Conservation (phyloP, 2,113 vertebrate species). For the Mesocricetus auratus region DNA sequence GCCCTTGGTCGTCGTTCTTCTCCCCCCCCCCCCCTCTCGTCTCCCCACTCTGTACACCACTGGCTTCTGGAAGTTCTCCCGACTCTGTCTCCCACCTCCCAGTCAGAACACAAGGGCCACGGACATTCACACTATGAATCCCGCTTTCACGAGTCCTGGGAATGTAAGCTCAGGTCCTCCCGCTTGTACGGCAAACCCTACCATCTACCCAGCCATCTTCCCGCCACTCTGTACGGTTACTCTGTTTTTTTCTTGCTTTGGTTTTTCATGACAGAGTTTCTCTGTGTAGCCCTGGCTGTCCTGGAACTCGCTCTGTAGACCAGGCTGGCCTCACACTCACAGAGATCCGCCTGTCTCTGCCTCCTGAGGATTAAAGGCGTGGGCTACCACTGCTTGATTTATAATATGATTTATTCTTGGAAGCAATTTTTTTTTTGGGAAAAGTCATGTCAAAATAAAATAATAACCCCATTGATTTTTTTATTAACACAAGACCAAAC, state of each 20-base stretch:
- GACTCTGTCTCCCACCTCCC: not conserved
- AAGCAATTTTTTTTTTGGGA: not conserved
- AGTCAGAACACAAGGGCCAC: not conserved
- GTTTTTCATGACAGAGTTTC: not conserved
- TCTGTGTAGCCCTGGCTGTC: not conserved
- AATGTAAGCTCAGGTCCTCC: not conserved
- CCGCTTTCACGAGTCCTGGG: not conserved
- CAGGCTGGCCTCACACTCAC: not conserved
- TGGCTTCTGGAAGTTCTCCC: not conserved
- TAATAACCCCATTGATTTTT: not conserved
- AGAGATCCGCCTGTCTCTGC: not conserved
- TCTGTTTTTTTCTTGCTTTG: not conserved
- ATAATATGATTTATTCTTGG: not conserved
- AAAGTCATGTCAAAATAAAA: slow-evolving; percentile 23
- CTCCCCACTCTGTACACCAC: not conserved
- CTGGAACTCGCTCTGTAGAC: not conserved
- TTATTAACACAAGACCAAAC: slow-evolving; percentile 32
- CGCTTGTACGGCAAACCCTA: not conserved
- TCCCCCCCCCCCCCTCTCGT: no score
- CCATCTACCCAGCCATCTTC: not conserved
- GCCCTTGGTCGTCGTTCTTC: not conserved
- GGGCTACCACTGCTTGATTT: rapidly evolving
- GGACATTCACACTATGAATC: not conserved
- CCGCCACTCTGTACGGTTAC: not conserved
- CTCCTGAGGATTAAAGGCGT: not conserved